Base-by-base conservation (phyloP, 2,888 invertebrate species). In the Thymelicus lineola region DNA sequence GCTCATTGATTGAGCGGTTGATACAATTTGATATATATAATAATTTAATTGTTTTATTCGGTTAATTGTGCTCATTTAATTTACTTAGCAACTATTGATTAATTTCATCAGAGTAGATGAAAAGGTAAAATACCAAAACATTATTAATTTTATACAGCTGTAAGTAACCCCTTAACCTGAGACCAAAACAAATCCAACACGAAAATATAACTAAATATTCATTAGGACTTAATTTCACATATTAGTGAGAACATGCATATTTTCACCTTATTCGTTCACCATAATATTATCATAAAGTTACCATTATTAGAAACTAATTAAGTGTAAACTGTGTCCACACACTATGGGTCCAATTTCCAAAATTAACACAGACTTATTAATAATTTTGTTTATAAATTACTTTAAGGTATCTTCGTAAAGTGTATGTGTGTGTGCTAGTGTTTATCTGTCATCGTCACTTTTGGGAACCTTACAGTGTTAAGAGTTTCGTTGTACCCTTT, bases 1-100 rank as follows among this genome's bases (percentile, higher is more conserved):
- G 73, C 35, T 72, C 73, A 75, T 77, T 83, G 89, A 90, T 90
- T 82, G 89, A 89, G 85, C 81, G 82, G 76, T 77, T 55, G 42
- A 35, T 61, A 20, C 35, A 15, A 7, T 57, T 15, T 58, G 35
- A 45, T 67, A 48, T n/a, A n/a, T n/a, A n/a, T n/a, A n/a, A n/a
- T 42, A 42, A 42, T 42, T 42, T 42, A 10, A 42, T 60, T 66
- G 46, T 15, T 20, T 58, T 35, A 7, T 46, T 3, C 7, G 42
- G n/a, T 6, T 15, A 38, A 9, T 59, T 7, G 1, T 38, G 38
- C 38, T 38, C 42, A 42, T 57, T 57, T 35, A 57, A 57, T 57
- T 36, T 57, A 42, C 42, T 12, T 42, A 42, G 42, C 7, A 38
- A 12, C 42, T 10, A 1, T 9, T 0, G 9, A 42, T 10, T 42